Percentiles rank a stretch among this genome's conserved stretches.
phyloP scores from a whole-genome alignment of 2,888 invertebrate species.

The Chrysotoxum bicinctum region DNA sequence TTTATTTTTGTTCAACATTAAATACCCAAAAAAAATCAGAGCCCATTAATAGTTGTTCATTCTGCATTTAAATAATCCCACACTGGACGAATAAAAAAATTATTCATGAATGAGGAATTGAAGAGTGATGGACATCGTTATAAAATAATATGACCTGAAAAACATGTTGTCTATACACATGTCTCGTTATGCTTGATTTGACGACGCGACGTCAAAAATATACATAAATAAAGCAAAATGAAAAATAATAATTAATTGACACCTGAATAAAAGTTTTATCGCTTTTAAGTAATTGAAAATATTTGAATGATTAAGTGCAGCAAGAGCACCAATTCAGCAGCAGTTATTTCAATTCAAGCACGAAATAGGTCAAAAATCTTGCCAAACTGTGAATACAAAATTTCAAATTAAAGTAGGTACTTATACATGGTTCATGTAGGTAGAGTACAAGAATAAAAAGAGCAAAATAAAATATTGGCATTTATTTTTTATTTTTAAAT shows the following conservation, averaged over 20 bases:
- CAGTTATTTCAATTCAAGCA: not conserved
- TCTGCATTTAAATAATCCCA: not conserved
- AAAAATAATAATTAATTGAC: not conserved
- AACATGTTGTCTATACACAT: not conserved
- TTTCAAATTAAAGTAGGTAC: too few species aligned
- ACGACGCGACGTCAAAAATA: not conserved
- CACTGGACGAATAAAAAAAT: not conserved
- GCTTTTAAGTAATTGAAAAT: not conserved
- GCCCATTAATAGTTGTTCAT: not conserved
- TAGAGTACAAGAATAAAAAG: too few species aligned
- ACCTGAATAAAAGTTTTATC: not conserved
- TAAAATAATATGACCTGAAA: not conserved
- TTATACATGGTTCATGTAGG: too few species aligned
- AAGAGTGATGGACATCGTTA: not conserved
- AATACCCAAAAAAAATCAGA: too few species aligned
- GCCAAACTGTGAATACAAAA: too few species aligned
- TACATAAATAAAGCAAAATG: not conserved
- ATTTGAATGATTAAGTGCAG: not conserved
- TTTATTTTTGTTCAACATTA: too few species aligned
- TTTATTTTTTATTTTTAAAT: too few species aligned
- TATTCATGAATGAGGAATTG: not conserved
- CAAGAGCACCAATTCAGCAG: not conserved
- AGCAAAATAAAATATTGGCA: too few species aligned
- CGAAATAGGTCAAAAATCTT: too few species aligned
- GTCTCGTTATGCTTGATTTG: not conserved